A percentile compares a stretch with the other conserved stretches of the same genome.
Evolutionary conservation across 2,888 invertebrate species (phyloP).

Genomic region (Eupithecia insigniata): DNA sequence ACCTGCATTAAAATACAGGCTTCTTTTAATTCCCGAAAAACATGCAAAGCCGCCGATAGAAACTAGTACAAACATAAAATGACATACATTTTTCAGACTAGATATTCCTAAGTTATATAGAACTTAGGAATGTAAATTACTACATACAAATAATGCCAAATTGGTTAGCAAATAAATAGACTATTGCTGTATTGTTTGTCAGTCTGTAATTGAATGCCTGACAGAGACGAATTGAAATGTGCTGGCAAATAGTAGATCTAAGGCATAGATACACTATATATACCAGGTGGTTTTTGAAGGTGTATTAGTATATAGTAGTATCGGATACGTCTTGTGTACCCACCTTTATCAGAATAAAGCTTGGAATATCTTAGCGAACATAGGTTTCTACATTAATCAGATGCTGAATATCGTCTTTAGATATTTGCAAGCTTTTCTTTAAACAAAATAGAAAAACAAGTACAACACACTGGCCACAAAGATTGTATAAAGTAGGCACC

Average conservation of each 20-base stretch:
- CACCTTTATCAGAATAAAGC: background rate
- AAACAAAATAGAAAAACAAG: background rate
- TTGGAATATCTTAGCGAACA: background rate
- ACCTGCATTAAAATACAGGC: too few relatives aligned
- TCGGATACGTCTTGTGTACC: background rate
- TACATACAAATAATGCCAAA: background rate
- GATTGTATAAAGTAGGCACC: too few relatives aligned
- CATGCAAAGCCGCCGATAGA: too few relatives aligned
- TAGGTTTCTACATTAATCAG: background rate
- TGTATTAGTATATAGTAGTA: background rate
- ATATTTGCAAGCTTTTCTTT: background rate
- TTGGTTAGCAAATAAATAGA: background rate
- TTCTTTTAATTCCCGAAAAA: too few relatives aligned
- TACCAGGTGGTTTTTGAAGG: background rate
- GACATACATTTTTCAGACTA: too few relatives aligned
- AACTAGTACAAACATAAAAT: too few relatives aligned
- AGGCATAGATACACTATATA: background rate
- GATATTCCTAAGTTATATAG: too few relatives aligned
- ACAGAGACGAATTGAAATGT: slow-evolving; percentile 12
- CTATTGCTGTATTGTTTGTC: slow-evolving; percentile 17
- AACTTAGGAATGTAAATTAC: too few relatives aligned
- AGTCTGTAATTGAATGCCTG: slow-evolving; percentile 22
- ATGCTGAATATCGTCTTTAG: background rate
- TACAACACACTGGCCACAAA: too few relatives aligned
- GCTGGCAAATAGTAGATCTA: slow-evolving; percentile 7